Percentiles rank a stretch among this genome's conserved stretches.
phyloP scores from a whole-genome alignment of 2,888 invertebrate species.

The Epistrophe eligans region DNA sequence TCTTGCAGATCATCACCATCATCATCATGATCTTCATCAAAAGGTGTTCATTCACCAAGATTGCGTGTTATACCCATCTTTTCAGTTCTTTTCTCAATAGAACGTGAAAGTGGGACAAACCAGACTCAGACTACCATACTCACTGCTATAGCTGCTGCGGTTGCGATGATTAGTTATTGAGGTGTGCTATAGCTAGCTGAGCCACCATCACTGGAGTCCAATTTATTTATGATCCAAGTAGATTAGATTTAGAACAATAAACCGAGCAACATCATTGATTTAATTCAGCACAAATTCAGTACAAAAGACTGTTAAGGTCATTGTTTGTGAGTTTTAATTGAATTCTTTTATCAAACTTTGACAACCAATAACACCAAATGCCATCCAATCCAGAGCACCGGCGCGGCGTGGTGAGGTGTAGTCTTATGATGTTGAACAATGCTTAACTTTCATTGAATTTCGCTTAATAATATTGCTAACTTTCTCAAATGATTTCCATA shows the following conservation, averaged over 20 bases:
- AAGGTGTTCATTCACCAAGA: conserved; percentile 50
- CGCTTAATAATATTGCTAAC: conserved; percentile 16
- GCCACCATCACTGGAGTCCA: conserved; percentile 22
- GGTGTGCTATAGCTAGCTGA: conserved; percentile 57
- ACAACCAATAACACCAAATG: conserved; percentile 8
- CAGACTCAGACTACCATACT: background rate
- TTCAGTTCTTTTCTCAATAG: conserved; percentile 51
- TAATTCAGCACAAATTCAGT: conserved; percentile 32
- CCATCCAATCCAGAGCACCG: too few species aligned
- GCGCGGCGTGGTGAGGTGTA: conserved; percentile 20
- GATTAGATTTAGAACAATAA: conserved; percentile 65
- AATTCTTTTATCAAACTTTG: conserved; percentile 39
- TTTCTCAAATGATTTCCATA: conserved; percentile 52
- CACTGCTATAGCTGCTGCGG: background rate
- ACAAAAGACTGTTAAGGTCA: conserved; percentile 46
- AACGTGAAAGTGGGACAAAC: conserved; percentile 74
- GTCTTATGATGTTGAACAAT: background rate
- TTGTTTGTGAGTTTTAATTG: conserved; percentile 49
- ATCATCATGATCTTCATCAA: background rate
- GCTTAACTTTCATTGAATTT: conserved; percentile 25
- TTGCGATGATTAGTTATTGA: conserved; percentile 67
- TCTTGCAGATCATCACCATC: background rate
- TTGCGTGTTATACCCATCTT: conserved; percentile 65
- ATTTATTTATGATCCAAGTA: conserved; percentile 10
- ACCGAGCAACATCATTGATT: conserved; percentile 52